Percentiles rank a stretch among this genome's conserved stretches.
Conservation (phyloP, 2,113 vertebrate species). For the Canis aureus region DNA sequence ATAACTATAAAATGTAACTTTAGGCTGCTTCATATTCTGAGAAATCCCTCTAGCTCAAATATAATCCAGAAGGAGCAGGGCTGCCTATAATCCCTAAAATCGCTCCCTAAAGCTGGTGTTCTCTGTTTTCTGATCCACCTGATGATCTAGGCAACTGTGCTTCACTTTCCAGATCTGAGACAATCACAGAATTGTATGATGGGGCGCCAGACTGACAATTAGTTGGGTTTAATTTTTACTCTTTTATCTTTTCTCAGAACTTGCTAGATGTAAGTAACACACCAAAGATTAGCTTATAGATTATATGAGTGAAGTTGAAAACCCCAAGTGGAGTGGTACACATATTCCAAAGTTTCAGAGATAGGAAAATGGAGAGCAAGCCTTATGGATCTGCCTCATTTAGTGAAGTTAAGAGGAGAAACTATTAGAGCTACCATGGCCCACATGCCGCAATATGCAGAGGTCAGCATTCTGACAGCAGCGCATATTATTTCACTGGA, state of each 20-base stretch:
- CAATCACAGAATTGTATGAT: not conserved
- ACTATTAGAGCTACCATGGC: too few species aligned
- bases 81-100: not conserved
- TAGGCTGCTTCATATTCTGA: not conserved
- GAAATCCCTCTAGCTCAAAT: not conserved
- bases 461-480: not conserved
- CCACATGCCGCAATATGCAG: rapidly evolving
- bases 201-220: not conserved
- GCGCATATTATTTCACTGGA: rapidly evolving
- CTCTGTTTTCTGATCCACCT: not conserved
- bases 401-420: not conserved
- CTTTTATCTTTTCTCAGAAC: not conserved
- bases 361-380: not conserved
- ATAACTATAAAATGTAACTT: not conserved
- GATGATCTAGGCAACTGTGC: not conserved
- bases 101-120: rapidly evolving
- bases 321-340: not conserved
- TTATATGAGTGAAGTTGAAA: not conserved
- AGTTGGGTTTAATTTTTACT: not conserved
- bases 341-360: not conserved
- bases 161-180: not conserved
- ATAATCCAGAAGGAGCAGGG: rapidly evolving
- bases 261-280: not conserved
- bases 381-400: not conserved
- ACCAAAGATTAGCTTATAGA: not conserved